phyloP scores from a whole-genome alignment of 2,888 invertebrate species.

The Pilophorus perplexus region DNA sequence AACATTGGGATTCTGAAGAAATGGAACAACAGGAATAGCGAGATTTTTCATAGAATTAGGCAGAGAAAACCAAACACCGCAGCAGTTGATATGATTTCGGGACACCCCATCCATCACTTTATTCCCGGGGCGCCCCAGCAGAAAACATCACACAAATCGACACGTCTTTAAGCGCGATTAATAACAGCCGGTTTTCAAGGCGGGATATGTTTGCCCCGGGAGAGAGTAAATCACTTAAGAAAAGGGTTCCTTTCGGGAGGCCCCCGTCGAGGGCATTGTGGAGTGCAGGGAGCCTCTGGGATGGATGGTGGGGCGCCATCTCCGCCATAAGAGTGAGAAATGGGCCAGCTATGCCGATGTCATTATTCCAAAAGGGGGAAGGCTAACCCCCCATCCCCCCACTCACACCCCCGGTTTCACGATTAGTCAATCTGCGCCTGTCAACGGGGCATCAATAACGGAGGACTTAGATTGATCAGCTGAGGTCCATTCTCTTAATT shows the following conservation, averaged over 20 bases:
- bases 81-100: too few relatives aligned
- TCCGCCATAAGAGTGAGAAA: constrained; percentile 36
- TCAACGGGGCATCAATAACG: constrained; percentile 38
- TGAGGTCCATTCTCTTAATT: constrained; percentile 38
- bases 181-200: constrained; percentile 15
- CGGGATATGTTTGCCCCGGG: constrained; percentile 25
- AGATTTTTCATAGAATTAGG: too few relatives aligned
- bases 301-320: constrained; percentile 30
- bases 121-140: too few relatives aligned
- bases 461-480: constrained; percentile 34
- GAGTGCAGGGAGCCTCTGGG: constrained; percentile 2
- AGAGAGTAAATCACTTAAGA: constrained; percentile 31
- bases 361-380: constrained; percentile 39
- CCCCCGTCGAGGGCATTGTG: too few relatives aligned
- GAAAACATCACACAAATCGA: too few relatives aligned
- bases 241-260: constrained; percentile 23
- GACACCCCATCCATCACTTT: too few relatives aligned
- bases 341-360: constrained; percentile 39
- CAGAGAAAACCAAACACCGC: too few relatives aligned
- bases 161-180: constrained; percentile 12
- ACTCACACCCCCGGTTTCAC: too few relatives aligned
- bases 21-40: too few relatives aligned
- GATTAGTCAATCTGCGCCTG: constrained; percentile 39
- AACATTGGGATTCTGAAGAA: too few relatives aligned
- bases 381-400: too few relatives aligned